Evolutionary conservation across 23 tunicate genomes (phyloP).

Genomic region (Halocynthia roretzi): DNA sequence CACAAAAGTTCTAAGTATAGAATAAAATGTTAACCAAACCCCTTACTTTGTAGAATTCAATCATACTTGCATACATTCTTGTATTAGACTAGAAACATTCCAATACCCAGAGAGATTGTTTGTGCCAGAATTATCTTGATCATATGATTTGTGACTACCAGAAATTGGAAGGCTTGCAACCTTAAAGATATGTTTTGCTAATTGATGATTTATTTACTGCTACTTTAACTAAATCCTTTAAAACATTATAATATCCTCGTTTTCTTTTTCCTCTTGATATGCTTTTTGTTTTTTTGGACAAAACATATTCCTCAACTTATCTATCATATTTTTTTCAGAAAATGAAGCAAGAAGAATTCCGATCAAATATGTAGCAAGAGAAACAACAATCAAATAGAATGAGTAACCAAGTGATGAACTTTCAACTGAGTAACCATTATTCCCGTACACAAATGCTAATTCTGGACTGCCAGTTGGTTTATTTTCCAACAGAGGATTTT

Average conservation of each 20-base stretch:
- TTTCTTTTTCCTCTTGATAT: not conserved
- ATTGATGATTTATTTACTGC: too few species aligned
- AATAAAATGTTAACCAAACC: too few species aligned
- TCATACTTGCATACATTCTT: too few species aligned
- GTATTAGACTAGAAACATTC: too few species aligned
- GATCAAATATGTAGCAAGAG: not conserved
- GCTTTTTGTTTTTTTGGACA: not conserved
- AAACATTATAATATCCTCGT: constrained; percentile 1
- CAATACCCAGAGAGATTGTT: too few species aligned
- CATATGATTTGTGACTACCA: too few species aligned
- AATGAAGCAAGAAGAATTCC: not conserved
- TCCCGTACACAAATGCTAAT: not conserved
- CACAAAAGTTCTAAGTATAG: too few species aligned
- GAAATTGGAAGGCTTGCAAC: too few species aligned
- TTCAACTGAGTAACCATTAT: not conserved
- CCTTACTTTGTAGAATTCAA: too few species aligned
- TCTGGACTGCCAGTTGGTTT: not conserved
- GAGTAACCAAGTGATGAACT: constrained; percentile 12
- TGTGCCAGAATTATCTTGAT: too few species aligned
- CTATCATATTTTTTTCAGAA: not conserved
- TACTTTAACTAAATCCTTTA: not conserved
- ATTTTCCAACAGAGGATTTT: not conserved
- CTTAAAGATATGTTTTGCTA: too few species aligned
- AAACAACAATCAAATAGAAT: not conserved
- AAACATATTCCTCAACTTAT: not conserved